phyloP scores from a whole-genome alignment of 1,140 invertebrate species.

The Zaprionus africanus region DNA sequence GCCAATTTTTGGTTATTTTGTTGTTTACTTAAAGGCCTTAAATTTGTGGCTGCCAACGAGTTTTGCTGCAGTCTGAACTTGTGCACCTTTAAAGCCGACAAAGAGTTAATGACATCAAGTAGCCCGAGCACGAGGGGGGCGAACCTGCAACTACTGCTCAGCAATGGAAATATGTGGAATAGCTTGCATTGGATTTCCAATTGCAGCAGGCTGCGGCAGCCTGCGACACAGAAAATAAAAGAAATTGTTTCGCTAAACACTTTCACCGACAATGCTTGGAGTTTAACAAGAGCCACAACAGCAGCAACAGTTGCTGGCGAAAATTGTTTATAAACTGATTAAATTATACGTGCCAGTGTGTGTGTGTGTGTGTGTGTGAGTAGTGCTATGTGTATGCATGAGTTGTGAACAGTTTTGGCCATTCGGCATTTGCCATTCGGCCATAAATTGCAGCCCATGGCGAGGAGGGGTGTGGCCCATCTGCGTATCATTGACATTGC shows the following conservation, averaged over 20 bases:
- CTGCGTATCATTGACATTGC: slow-evolving; percentile 53
- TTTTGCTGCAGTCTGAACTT: slow-evolving; percentile 28
- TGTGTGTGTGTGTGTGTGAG: slow-evolving; percentile 10
- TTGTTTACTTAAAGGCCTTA: slow-evolving; percentile 32
- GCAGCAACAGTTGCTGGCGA: slow-evolving; percentile 37
- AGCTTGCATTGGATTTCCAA: slow-evolving; percentile 48
- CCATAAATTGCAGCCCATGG: slow-evolving; percentile 62
- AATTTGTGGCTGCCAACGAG: slow-evolving; percentile 27
- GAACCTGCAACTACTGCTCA: background rate
- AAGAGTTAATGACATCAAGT: slow-evolving; percentile 11
- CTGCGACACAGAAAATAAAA: slow-evolving; percentile 42
- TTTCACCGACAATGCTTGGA: slow-evolving; percentile 73
- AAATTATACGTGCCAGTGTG: slow-evolving; percentile 11
- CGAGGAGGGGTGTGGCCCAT: slow-evolving; percentile 52
- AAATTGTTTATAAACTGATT: slow-evolving; percentile 67
- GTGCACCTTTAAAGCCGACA: background rate
- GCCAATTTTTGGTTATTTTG: slow-evolving; percentile 38
- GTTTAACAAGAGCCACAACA: slow-evolving; percentile 56
- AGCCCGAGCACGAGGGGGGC: background rate
- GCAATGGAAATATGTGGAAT: slow-evolving; percentile 34
- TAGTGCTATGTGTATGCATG: background rate
- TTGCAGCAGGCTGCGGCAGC: slow-evolving; percentile 33
- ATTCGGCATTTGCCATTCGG: slow-evolving; percentile 68
- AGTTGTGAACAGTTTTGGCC: slow-evolving; percentile 34
- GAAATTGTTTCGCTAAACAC: slow-evolving; percentile 79